A percentile compares a stretch with the other conserved stretches of the same genome.
These are phyloP conservation scores for Elaphurus davidianus DNA, from an alignment of 2,113 vertebrate species.

Conservation along the genomic window DNA sequence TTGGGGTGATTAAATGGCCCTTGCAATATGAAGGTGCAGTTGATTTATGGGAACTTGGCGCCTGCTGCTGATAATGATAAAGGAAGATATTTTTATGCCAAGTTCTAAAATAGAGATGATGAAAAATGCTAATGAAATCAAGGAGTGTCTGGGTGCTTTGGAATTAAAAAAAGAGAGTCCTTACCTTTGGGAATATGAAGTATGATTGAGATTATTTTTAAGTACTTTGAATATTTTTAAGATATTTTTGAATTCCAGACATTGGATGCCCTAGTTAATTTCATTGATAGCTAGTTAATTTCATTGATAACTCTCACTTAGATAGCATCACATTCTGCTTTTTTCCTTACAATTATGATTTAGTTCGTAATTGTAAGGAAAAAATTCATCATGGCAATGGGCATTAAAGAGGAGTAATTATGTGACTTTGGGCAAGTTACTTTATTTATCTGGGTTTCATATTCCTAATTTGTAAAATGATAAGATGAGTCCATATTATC, in stretches of 20 bases:
- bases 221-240: constrained; percentile 47
- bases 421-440: neutral
- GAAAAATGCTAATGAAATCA: constrained; percentile 74
- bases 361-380: neutral
- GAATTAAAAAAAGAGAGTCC: neutral
- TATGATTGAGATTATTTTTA: constrained; percentile 62
- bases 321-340: neutral
- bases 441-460: neutral
- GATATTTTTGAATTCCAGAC: constrained; percentile 57
- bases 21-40: neutral
- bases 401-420: neutral
- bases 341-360: neutral
- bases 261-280: constrained; percentile 30
- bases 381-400: neutral
- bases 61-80: constrained; percentile 10
- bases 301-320: constrained; percentile 43
- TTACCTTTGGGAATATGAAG: constrained; percentile 56
- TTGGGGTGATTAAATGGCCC: constrained; percentile 42
- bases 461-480: neutral
- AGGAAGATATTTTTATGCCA: constrained; percentile 58
- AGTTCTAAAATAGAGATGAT: constrained; percentile 65
- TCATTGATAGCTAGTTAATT: constrained; percentile 39
- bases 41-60: constrained; percentile 38
- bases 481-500: neutral
- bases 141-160: constrained; percentile 56